phyloP scores from a whole-genome alignment of 2,888 invertebrate species.

The Ectobius pallidus region DNA sequence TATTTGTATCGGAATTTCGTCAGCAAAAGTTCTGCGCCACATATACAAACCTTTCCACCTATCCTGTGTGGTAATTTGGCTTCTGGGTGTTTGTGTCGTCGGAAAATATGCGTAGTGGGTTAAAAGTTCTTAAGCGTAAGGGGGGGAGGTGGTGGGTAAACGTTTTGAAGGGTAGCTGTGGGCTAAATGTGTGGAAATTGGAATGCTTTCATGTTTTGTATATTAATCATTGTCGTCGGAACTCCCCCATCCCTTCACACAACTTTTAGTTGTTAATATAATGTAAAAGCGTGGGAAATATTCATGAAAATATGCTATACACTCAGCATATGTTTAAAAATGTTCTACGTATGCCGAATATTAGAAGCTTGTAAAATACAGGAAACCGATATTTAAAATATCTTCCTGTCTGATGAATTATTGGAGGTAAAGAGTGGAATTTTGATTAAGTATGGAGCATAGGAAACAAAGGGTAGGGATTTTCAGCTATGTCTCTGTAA shows the following conservation, averaged over 20 bases:
- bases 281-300: conserved; percentile 3
- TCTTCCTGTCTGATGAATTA: not conserved
- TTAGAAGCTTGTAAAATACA: not conserved
- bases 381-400: not conserved
- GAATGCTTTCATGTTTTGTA: conserved; percentile 29
- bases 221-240: conserved; percentile 3
- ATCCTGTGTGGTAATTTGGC: conserved; percentile 8
- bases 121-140: not conserved
- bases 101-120: conserved; percentile 12
- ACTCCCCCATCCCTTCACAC: not conserved
- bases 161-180: conserved; percentile 1
- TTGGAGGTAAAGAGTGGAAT: not conserved
- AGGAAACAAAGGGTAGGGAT: too few relatives aligned
- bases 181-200: conserved; percentile 23
- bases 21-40: not conserved
- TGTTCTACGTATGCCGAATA: not conserved
- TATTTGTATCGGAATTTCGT: not conserved
- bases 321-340: not conserved
- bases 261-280: not conserved
- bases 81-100: not conserved
- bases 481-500: too few relatives aligned
- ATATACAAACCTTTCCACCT: not conserved
- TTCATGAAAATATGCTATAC: conserved; percentile 22
- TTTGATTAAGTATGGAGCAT: too few relatives aligned
- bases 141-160: too few relatives aligned